Evolutionary conservation across 2,888 invertebrate genomes (phyloP).

Genomic region (Phortica magna): DNA sequence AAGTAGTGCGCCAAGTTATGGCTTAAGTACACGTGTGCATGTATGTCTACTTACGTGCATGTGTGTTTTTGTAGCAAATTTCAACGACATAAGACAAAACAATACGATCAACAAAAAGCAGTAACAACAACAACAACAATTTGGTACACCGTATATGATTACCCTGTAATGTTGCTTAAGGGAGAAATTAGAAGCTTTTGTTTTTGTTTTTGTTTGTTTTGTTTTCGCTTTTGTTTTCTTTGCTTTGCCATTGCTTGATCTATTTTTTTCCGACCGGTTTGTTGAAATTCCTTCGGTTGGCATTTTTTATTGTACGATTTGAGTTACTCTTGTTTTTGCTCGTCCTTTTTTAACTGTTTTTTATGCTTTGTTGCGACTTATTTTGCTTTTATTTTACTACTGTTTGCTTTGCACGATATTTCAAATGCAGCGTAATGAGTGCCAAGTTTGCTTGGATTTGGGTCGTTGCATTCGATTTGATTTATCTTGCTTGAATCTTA

Average conservation of each 20-base stretch:
- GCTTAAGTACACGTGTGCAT: conserved; percentile 7
- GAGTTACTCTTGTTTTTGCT: not conserved
- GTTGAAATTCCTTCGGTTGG: not conserved
- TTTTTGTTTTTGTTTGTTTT: not conserved
- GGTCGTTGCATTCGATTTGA: conserved; percentile 23
- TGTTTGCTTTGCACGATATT: not conserved
- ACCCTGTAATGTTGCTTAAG: conserved; percentile 41
- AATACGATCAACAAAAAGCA: not conserved
- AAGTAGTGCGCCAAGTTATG: not conserved
- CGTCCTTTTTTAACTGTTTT: not conserved
- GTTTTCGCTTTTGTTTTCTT: not conserved
- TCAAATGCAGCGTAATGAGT: conserved; percentile 20
- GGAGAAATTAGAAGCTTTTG: conserved; percentile 37
- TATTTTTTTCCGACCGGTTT: not conserved
- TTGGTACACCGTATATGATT: conserved; percentile 23
- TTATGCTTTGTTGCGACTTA: not conserved
- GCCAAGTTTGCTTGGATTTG: conserved; percentile 12
- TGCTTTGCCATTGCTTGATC: not conserved
- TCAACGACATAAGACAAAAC: not conserved
- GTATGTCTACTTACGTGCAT: conserved; percentile 26
- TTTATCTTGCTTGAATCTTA: conserved; percentile 8
- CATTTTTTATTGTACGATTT: not conserved
- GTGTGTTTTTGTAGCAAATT: conserved; percentile 7
- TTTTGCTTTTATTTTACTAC: not conserved
- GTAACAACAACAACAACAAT: not conserved